Base-by-base conservation (phyloP, 2,888 invertebrate genomes). In the Leptothorax acervorum region DNA sequence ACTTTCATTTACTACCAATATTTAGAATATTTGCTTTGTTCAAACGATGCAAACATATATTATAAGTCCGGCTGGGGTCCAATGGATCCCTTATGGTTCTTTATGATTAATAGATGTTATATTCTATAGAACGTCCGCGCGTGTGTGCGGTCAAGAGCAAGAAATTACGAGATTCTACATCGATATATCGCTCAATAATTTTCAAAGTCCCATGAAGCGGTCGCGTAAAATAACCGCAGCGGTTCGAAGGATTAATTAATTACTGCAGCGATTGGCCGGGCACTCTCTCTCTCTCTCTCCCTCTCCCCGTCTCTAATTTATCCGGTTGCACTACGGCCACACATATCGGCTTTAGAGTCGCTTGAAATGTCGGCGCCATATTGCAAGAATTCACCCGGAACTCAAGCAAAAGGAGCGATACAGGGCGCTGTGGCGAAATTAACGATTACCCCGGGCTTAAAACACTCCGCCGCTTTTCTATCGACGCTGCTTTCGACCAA, bases 391-490 rank as follows among this genome's bases (percentile, higher is more conserved):
- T 79, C 60, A 79, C 35, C 60, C 62, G 68, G 60, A 68, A 82
- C 53, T 51, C 60, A 48, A 63, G 62, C 42, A 70, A 66, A 5
- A 35, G 78, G 18, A 39, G 28, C 48, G 75, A 74, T 79, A 73
- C 60, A 79, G 23, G n/a, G 78, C 23, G 35, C 18, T 35, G 60
- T n/a, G 74, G 60, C 39, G 39, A 79, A 79, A 79, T 79, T 79
- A 79, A 79, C 74, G 74, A 73, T 79, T 73, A 79, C 42, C 68
- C 68, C 15, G 12, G 15, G 71, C 51, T 85, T 76, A 85, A 78
- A 85, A 84, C 65, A 76, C 60, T 70, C 76, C 76, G 57, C 23
- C 71, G 71, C 76, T 79, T 79, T 83, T 83, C 79, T 63, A 79
- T 79, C 23, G 28, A 28, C 63, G 63, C 9, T 78, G 76, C 57